These are phyloP conservation scores for Clarias fuscus DNA, from an alignment of 2,797 vertebrate species.

Conservation along the genomic window DNA sequence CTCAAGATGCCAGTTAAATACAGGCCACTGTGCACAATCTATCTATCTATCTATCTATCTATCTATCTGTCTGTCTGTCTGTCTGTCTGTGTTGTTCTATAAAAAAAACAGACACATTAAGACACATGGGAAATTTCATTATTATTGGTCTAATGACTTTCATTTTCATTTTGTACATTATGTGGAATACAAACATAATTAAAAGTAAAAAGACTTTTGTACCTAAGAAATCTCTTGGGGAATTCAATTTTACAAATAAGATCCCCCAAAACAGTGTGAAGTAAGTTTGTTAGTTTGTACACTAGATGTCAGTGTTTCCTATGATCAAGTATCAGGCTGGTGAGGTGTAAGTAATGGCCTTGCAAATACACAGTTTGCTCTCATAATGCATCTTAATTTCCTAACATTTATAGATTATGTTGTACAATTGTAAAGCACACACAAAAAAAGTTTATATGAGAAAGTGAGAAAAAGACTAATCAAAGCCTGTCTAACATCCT, in stretches of 20 bases:
- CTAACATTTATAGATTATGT: neutral
- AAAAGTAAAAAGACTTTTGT: neutral
- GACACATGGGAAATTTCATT: neutral
- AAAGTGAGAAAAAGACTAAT: neutral
- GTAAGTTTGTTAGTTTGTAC: constrained; percentile 26
- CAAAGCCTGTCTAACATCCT: neutral
- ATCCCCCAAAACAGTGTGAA: neutral
- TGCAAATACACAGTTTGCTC: neutral
- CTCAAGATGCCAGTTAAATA: too few species aligned
- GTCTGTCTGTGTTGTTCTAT: neutral
- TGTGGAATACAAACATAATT: neutral
- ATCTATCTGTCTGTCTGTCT: neutral
- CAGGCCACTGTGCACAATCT: neutral
- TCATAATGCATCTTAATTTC: neutral
- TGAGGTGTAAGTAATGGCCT: neutral
- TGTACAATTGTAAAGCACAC: neutral
- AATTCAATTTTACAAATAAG: neutral
- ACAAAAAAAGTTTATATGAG: neutral
- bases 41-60: neutral
- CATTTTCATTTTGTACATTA: neutral
- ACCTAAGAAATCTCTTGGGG: neutral
- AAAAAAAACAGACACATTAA: neutral
- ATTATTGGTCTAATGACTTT: neutral
- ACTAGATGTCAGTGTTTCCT: constrained; percentile 58
- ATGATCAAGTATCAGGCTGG: neutral